Evolutionary conservation across 2,113 vertebrate genomes (phyloP).

Genomic region (Hypanus sabinus): DNA sequence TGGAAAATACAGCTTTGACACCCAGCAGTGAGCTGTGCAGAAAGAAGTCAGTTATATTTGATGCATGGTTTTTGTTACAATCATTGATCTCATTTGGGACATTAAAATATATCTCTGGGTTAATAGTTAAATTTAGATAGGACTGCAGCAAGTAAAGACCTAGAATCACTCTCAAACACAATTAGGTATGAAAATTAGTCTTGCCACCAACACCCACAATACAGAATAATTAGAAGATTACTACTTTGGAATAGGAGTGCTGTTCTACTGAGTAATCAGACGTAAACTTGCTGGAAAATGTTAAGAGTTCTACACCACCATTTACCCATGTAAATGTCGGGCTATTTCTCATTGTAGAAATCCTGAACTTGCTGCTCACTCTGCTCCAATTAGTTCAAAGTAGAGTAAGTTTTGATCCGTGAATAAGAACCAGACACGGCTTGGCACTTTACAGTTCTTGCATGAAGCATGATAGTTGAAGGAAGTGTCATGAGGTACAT

Average conservation of each 20-base stretch:
- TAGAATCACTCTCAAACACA: no score
- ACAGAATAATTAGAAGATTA: background rate
- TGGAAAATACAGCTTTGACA: background rate
- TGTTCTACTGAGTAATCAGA: no score
- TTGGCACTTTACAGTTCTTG: background rate
- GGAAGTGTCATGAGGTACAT: background rate
- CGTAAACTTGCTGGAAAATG: no score
- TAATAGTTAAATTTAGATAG: background rate
- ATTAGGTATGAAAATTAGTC: no score
- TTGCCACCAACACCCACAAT: no score
- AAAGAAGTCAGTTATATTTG: background rate
- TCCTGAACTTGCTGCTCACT: no score
- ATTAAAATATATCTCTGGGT: background rate
- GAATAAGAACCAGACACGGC: background rate
- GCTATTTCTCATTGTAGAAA: no score
- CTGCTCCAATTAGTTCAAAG: no score
- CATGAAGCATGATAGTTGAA: background rate
- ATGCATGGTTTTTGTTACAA: background rate
- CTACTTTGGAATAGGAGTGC: background rate
- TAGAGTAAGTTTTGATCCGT: no score
- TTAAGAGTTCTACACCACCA: no score
- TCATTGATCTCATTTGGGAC: background rate
- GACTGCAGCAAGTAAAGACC: no score
- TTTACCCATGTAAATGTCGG: no score
- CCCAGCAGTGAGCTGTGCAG: background rate